phyloP scores from a whole-genome alignment of 2,888 invertebrate species.

The Mesopsocus fuscifrons region DNA sequence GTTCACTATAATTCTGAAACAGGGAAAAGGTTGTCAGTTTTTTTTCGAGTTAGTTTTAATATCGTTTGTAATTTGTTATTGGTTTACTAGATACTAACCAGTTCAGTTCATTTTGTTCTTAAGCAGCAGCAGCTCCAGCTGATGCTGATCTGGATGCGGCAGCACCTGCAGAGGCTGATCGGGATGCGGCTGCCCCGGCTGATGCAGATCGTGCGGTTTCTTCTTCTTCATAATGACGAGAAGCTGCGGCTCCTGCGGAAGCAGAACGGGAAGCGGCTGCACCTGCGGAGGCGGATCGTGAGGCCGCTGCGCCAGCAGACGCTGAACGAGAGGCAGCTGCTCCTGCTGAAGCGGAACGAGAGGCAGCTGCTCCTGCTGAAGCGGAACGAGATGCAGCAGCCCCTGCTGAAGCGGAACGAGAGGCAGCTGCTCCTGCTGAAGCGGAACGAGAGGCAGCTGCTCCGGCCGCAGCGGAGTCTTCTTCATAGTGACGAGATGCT shows the following conservation, averaged over 20 bases:
- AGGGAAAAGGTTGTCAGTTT: too few species aligned
- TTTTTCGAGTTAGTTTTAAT: too few species aligned
- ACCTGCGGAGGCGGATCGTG: not conserved
- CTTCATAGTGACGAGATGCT: too few species aligned
- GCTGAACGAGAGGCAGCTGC: not conserved
- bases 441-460: not conserved
- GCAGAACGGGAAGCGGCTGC: not conserved
- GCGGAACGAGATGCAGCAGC: not conserved
- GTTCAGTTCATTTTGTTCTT: too few species aligned
- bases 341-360: not conserved
- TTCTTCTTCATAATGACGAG: not conserved
- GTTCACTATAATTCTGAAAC: too few species aligned
- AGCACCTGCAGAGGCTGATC: not conserved
- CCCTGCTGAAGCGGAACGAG: not conserved
- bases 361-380: not conserved
- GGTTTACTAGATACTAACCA: too few species aligned
- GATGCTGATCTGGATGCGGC: not conserved
- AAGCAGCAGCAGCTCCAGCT: not conserved
- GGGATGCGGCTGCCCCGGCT: not conserved
- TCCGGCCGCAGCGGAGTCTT: not conserved
- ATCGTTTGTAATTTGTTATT: too few species aligned
- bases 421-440: not conserved
- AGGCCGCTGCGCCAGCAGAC: not conserved
- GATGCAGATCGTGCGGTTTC: not conserved
- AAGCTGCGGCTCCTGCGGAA: not conserved